These are phyloP conservation scores for Eupithecia pulchellata DNA, from an alignment of 2,888 invertebrate species.

Conservation along the genomic window DNA sequence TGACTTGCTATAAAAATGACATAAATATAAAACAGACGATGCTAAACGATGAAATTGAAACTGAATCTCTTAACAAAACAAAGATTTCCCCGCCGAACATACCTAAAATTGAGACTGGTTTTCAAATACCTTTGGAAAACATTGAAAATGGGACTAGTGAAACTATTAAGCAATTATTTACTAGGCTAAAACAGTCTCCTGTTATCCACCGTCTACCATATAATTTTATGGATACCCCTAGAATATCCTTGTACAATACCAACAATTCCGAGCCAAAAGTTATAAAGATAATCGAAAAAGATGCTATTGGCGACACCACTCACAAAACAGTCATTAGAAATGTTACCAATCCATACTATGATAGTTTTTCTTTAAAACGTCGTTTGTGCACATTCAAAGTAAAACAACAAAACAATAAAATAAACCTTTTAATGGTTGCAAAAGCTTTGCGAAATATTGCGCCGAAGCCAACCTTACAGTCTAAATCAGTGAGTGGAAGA, in stretches of 20 bases:
- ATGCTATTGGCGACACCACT: neutral
- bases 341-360: neutral
- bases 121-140: neutral
- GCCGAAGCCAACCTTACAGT: neutral
- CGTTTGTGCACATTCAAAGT: conserved; percentile 51
- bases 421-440: neutral
- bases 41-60: neutral
- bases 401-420: conserved; percentile 8
- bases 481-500: conserved; percentile 1
- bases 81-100: neutral
- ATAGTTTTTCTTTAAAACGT: conserved; percentile 39
- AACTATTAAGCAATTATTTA: neutral
- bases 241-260: neutral
- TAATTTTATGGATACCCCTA: neutral
- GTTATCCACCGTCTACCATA: conserved; percentile 1
- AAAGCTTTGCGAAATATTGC: neutral
- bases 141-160: neutral
- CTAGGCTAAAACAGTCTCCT: neutral
- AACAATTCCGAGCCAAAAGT: neutral
- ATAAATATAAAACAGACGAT: neutral
- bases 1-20: neutral
- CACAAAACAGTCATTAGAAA: neutral
- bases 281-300: neutral
- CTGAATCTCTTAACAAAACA: neutral
- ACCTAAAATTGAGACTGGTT: neutral